Conservation (phyloP, 37 sponge, comb jelly and placozoan species). For the Spongia lamella region DNA sequence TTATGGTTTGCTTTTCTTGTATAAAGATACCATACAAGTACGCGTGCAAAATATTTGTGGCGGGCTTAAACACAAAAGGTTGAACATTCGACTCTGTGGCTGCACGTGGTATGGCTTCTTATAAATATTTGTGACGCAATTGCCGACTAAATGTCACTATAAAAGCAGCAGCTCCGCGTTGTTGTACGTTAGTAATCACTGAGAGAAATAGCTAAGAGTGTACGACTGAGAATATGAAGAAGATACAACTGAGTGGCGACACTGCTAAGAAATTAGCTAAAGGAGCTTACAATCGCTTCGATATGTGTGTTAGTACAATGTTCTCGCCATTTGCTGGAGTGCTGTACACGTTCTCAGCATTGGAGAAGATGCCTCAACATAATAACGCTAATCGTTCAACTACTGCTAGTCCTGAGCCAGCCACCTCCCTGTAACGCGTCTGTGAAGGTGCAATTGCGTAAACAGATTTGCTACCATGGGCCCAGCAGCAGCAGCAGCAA, state of each 20-base stretch:
- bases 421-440: not conserved
- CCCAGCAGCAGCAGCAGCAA: conserved; percentile 4
- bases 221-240: conserved; percentile 2
- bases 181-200: too few relatives aligned
- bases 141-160: too few relatives aligned
- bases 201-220: too few relatives aligned
- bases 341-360: conserved; percentile 56
- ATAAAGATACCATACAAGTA: too few relatives aligned
- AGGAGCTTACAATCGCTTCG: conserved; percentile 58
- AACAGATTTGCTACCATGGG: not conserved
- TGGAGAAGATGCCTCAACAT: conserved; percentile 51
- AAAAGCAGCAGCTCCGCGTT: too few relatives aligned
- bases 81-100: too few relatives aligned
- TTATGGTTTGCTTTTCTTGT: too few relatives aligned
- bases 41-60: too few relatives aligned
- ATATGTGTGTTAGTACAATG: conserved; percentile 71
- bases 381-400: not conserved
- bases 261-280: conserved; percentile 57
- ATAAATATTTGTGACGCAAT: too few relatives aligned
- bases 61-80: too few relatives aligned
- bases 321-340: conserved; percentile 75
- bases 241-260: conserved; percentile 13
- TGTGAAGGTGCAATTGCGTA: not conserved
- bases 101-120: too few relatives aligned
- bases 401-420: not conserved